Evolutionary conservation across 2,113 vertebrate species (phyloP), one percentile per base, ranked within the genome.

Genomic region (Sakesphorus luctuosus): DNA sequence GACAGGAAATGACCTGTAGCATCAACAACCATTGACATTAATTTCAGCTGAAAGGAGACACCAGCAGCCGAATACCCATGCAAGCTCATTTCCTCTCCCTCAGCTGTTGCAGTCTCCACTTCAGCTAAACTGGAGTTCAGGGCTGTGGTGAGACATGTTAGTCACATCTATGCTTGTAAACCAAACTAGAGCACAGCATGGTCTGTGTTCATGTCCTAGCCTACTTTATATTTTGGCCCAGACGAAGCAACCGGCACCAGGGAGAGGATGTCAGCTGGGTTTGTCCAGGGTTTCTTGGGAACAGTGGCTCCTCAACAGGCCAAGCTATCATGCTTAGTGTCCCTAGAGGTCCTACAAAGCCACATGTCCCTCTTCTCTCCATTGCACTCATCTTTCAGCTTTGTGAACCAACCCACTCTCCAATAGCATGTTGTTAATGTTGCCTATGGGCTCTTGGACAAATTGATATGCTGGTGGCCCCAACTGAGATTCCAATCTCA

Each of bases 191-290:
- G 13, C 44, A 74, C 20, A 52, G 66, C 6, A 58, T 0, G 0
- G 8, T 80, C 78, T 92, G 21, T 2, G 0, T 23, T 91, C 0
- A 0, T 28, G 20, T 74, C 61, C 18, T 71, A 55, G n/a, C 3
- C 19, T 16, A 40, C 33, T 73, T 87, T 50, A 28, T 2, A 35
- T 75, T 85, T 82, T 68, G 71, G 62, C 21, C 24, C 62, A 68
- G 14, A 18, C 9, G 58, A 14, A 25, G 36, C 0, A 0, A 12
- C 17, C 0, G 0, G 50, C 0, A 0, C 15, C 4, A 9, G 36
- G 24, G 24, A 73, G 3, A 71, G 9, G 24, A 56, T 38, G 13
- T 56, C 71, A 47, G 9, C 52, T 76, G 3, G 1, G 12, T 88
- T 88, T 95, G 58, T 89, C 63, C n/a, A 40, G 67, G 20, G 6